A percentile compares a stretch with the other conserved stretches of the same genome.
phyloP scores from a whole-genome alignment of 2,888 invertebrate genomes.

The Orchesellides sinensis region DNA sequence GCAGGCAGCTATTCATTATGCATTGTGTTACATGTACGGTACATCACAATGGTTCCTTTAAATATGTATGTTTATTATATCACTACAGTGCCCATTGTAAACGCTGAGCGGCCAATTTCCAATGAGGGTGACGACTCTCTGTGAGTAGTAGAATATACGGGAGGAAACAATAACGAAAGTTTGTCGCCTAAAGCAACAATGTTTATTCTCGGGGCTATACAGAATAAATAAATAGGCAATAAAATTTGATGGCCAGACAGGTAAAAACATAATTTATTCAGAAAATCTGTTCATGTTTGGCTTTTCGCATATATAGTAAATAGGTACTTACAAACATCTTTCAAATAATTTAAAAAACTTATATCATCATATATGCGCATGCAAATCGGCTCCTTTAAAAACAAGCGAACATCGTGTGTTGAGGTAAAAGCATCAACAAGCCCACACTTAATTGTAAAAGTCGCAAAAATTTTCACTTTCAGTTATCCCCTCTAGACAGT shows the following conservation, averaged over 20 bases:
- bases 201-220: not conserved
- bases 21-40: not conserved
- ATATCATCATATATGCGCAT: too few relatives aligned
- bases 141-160: not conserved
- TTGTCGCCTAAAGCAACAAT: slow-evolving; percentile 8
- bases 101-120: too few relatives aligned
- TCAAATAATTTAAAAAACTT: too few relatives aligned
- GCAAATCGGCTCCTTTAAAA: too few relatives aligned
- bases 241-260: slow-evolving; percentile 52
- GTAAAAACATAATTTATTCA: slow-evolving; percentile 50
- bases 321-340: too few relatives aligned
- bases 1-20: not conserved
- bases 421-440: too few relatives aligned
- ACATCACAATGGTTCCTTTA: not conserved
- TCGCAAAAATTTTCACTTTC: too few relatives aligned
- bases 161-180: not conserved
- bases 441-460: too few relatives aligned
- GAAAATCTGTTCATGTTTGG: slow-evolving; percentile 43
- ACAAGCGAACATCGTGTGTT: too few relatives aligned
- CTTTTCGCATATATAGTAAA: too few relatives aligned
- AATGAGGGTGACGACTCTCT: too few relatives aligned
- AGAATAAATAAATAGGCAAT: slow-evolving; percentile 50
- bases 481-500: too few relatives aligned
- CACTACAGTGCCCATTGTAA: not conserved
- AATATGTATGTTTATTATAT: not conserved